A percentile compares a stretch with the other conserved stretches of the same genome.
Conservation (phyloP, 2,888 invertebrate genomes). For the Drosophila nr. perissopoda region DNA sequence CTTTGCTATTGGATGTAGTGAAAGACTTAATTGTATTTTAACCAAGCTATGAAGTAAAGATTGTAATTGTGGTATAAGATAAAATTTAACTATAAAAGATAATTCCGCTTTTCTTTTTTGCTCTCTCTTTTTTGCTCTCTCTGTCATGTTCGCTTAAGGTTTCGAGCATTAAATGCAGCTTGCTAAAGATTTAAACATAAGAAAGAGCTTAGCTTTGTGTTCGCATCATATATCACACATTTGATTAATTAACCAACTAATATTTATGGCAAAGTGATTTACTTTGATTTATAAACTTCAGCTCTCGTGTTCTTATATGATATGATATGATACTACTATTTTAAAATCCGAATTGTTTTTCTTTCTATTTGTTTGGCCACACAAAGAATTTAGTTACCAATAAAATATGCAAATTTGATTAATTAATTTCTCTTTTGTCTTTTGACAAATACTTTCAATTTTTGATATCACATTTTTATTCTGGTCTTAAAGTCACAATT, state of each 20-base stretch:
- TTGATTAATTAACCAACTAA: background rate
- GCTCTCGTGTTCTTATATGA: background rate
- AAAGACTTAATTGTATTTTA: background rate
- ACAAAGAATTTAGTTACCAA: background rate
- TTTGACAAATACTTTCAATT: background rate
- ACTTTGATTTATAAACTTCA: constrained; percentile 37
- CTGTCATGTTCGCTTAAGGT: background rate
- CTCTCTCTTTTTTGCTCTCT: no score
- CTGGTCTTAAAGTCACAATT: background rate
- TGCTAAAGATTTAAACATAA: background rate
- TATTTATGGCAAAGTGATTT: constrained; percentile 13
- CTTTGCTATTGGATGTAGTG: background rate
- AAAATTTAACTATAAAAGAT: background rate
- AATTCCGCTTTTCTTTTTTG: background rate
- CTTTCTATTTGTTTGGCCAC: background rate
- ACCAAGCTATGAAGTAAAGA: background rate
- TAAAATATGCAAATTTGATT: background rate
- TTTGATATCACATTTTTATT: background rate
- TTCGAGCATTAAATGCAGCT: background rate
- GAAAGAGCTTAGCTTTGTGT: background rate
- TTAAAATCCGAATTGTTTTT: background rate
- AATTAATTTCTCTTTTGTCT: background rate
- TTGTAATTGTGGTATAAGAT: background rate
- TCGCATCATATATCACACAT: background rate
- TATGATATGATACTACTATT: no score